Percentiles rank a stretch among this genome's conserved stretches.
These are phyloP conservation scores for Andrena dorsata DNA, from an alignment of 2,888 invertebrate species.

Conservation along the genomic window DNA sequence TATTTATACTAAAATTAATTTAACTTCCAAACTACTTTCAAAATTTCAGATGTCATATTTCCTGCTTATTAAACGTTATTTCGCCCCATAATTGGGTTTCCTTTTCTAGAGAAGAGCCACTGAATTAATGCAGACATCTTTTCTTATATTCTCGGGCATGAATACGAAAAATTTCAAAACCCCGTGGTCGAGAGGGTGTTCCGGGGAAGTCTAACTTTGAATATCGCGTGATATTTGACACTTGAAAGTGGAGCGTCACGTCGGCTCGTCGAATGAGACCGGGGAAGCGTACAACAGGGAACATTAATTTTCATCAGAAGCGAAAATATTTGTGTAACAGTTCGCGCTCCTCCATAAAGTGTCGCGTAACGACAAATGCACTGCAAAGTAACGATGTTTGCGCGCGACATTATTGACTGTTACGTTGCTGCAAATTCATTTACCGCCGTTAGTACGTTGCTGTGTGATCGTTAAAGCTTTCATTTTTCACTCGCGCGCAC, in stretches of 20 bases:
- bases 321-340: conserved; percentile 50
- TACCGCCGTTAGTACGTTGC: conserved; percentile 53
- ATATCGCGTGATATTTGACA: not conserved
- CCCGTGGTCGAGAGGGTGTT: not conserved
- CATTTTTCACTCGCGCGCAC: conserved; percentile 41
- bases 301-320: conserved; percentile 55
- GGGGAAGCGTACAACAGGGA: conserved; percentile 14
- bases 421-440: conserved; percentile 52
- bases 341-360: conserved; percentile 33
- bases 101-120: not conserved
- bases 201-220: not conserved
- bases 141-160: not conserved
- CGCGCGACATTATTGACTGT: conserved; percentile 51
- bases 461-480: conserved; percentile 41
- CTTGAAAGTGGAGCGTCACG: not conserved
- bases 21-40: conserved; percentile 36
- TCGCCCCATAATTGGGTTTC: conserved; percentile 12
- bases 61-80: not conserved
- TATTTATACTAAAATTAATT: conserved; percentile 55
- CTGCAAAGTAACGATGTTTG: conserved; percentile 50
- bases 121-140: not conserved
- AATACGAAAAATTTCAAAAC: not conserved
- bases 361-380: conserved; percentile 45
- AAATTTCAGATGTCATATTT: conserved; percentile 21
- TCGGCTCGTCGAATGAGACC: conserved; percentile 6